These are phyloP conservation scores for Plemyria rubiginata DNA, from an alignment of 2,888 invertebrate species.

Conservation along the genomic window DNA sequence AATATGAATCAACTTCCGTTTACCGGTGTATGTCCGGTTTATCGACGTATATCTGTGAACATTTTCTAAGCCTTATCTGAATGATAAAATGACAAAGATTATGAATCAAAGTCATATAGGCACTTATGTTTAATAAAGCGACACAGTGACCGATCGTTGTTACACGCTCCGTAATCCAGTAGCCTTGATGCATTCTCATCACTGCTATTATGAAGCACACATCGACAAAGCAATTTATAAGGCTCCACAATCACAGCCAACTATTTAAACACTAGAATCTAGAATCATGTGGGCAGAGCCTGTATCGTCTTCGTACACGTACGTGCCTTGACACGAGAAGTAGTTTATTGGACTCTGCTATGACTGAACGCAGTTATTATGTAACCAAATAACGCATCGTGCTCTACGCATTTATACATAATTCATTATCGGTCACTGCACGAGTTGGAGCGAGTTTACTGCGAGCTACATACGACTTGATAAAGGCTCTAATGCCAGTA, in stretches of 20 bases:
- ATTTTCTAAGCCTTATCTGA: constrained; percentile 20
- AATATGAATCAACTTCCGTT: constrained; percentile 35
- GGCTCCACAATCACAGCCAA: constrained; percentile 49
- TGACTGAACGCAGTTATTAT: constrained; percentile 65
- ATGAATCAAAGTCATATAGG: constrained; percentile 30
- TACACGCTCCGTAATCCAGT: constrained; percentile 52
- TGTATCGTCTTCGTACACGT: constrained; percentile 58
- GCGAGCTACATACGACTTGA: constrained; percentile 46
- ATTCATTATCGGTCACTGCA: constrained; percentile 71
- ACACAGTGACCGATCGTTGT: constrained; percentile 47
- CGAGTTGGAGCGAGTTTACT: constrained; percentile 57
- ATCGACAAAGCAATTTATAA: constrained; percentile 61
- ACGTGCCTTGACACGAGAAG: constrained; percentile 75
- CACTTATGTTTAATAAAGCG: constrained; percentile 38
- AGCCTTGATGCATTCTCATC: constrained; percentile 61
- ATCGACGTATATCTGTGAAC: constrained; percentile 15
- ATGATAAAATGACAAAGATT: constrained; percentile 19
- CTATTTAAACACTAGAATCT: constrained; percentile 61
- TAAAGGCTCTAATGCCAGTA: constrained; percentile 47
- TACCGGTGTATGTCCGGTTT: constrained; percentile 31
- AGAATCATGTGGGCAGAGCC: constrained; percentile 68
- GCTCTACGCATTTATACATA: constrained; percentile 61
- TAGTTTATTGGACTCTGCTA: constrained; percentile 70
- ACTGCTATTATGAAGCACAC: constrained; percentile 58
- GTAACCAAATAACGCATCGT: constrained; percentile 75